Evolutionary conservation across 2,113 vertebrate species (phyloP), one percentile per base, ranked within the genome.

Genomic region (Symphodus melops): DNA sequence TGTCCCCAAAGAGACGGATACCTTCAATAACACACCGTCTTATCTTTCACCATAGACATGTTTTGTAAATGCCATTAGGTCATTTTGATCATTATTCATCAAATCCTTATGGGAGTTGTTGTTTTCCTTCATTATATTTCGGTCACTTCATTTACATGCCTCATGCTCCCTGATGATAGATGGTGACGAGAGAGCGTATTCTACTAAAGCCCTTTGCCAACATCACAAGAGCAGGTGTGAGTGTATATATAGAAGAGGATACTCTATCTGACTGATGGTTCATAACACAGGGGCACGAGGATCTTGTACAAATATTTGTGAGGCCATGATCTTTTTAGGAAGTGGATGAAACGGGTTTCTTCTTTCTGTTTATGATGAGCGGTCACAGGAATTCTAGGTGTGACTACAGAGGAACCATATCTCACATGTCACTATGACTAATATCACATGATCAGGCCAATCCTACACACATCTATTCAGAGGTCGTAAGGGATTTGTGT

Each of bases 191-290:
- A 44, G 55, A 52, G 54, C 14, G 23, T 59, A 48, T 5, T 75
- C 41, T 58, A 41, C 48, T 58, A 46, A 46, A 63, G 69, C 48
- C 39, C n/a, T 52, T 39, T 62, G 61, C 49, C 58, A 57, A 28
- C 28, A 65, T 61, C 62, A 25, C 37, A 52, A 65, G 9, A 83
- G 80, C 87, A 82, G 83, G 77, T 87, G 83, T 68, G 68, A 13
- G 65, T 41, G 70, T 76, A 82, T 71, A 77, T 86, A 84, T 78
- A 86, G 81, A 36, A 0, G 17, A 53, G 62, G 75, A 67, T 74
- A 48, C 62, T 58, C 77, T 57, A 53, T 55, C 64, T 28, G 49
- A 72, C 69, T 42, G 63, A 66, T 28, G 16, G 16, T 16, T 72
- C n/a, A 28, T 72, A 52, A 55, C 54, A 28, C 61, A n/a, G 17